Evolutionary conservation across 2,113 vertebrate genomes (phyloP), one percentile per base, ranked within the genome.

Genomic region (Chrysemys picta): DNA sequence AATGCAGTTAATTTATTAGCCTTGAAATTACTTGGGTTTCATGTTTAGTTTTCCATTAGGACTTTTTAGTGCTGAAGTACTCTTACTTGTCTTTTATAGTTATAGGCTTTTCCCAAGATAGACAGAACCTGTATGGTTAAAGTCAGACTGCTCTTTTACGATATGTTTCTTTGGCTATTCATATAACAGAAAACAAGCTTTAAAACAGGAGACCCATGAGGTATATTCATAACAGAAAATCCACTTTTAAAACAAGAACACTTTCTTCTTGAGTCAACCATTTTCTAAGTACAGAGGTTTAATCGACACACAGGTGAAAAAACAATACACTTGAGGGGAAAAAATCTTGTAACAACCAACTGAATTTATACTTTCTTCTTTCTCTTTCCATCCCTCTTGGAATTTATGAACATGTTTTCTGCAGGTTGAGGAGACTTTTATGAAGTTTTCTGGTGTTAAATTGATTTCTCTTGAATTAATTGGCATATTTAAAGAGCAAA

Each of bases 391-490:
- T 69, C 93, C 88, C 80, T 52, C 3, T 3, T 78, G 90, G 93
- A 94, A 94, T 82, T 78, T 93, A 56, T 14, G 62, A 89, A 79
- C 90, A 91, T 90, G 62, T 94, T 87, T 97, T 93, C 95, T 84
- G 35, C 31, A 90, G 42, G 92, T n/a, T 76, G 27, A 90, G 84
- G 82, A 93, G 42, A 69, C 8, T 91, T 91, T 85, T 82, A 90
- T 82, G 69, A 96, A 87, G 31, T 90, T 91, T 95, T 69, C 54
- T 79, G 86, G 5, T 65, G 50, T 83, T 87, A 85, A 94, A 95
- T 92, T 90, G 82, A 90, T 96, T 97, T 94, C 27, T 91, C 89
- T 82, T 93, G n/a, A 52, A 83, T 21, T 87, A 93, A 95, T 86
- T 87, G 94, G 13, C 27, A 90, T 35, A 35, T 93, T 96, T 88